Evolutionary conservation across 2,888 invertebrate genomes (phyloP), one percentile per base, ranked within the genome.

Genomic region (Beris chalybata): DNA sequence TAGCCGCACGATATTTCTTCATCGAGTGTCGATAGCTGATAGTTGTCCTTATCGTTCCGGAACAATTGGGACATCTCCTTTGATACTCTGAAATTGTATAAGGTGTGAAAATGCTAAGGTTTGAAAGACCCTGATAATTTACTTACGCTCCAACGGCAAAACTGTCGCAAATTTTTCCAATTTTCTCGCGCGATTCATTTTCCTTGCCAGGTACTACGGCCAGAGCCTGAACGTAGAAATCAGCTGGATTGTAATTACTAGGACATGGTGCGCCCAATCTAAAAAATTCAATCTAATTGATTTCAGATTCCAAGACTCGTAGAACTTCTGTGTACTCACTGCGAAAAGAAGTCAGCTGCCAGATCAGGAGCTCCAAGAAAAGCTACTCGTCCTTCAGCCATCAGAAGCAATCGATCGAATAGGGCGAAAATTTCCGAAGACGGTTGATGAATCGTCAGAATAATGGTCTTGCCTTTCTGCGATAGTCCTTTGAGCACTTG

Each of bases 391-490:
- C 97, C 97, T 76, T 96, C 95, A 0, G 95, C 92, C 89, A 97
- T 89, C 67, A 97, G 85, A 9, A 94, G 83, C 59, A 95, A 84
- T 75, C 91, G 91, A 79, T 96, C 94, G 76, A 97, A 97, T 82
- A 95, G 86, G 22, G 91, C 88, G 77, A 92, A 97, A 30, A 93
- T 79, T 78, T 97, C 95, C 0, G 95, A 95, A 0, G 93, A 93
- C 0, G 97, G 97, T 79, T 97, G 97, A 82, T 97, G 97, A 70
- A 97, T 93, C 1, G 97, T 97, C 74, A 92, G 89, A 30, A 97
- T 85, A 64, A 97, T 89, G 0, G 95, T 95, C 82, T 94, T 95
- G 30, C 95, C 94, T 73, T 88, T 89, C 74, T 86, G 86, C 1
- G 91, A 88, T 66, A 92, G 80, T 47, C 87, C 85, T 79, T 90